Base-by-base conservation (phyloP, 2,113 vertebrate genomes). In the Nettapus auritus region DNA sequence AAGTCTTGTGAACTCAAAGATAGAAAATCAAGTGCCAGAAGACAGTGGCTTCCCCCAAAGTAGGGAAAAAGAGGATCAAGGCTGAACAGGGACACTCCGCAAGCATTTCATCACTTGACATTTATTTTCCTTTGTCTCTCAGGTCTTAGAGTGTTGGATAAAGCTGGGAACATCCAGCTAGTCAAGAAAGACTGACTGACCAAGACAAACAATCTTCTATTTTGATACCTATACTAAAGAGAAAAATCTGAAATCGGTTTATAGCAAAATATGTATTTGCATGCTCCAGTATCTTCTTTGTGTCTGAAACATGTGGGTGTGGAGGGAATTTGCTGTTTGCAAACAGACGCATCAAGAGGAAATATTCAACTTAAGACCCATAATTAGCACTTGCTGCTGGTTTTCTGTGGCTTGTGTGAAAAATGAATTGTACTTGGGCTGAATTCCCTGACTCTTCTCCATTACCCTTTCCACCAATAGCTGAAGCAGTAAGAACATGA, bases 301-400 rank as follows among this genome's bases (percentile, higher is more conserved):
- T 77, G 25, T 82, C 92, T 95, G 90, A 67, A 93, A 26, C 64
- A 69, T 2, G 3, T 50, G 81, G 25, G 28, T 53, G 85, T 87
- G 81, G 70, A 96, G 74, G 52, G 71, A 97, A 96, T 87, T 86
- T 75, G 48, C 66, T 97, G 78, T 97, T 97, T 94, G 93, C 76
- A 97, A 96, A 96, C 79, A 95, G 62, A 94, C 28, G 67, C 25
- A 81, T 52, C 69, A 82, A 68, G 52, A 95, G 84, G 53, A 94
- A 97, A 88, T 22, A 12, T 31, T 96, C 44, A 38, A 55, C 50
- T 55, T 92, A 70, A 95, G 92, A 97, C 74, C 52, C 64, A 7
- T 89, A 96, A 96, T 96, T 88, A 91, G 57, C 33, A 60, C 26
- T 92, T 91, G 55, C 25, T 79, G 71, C 8, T 77, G 63, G 6